Evolutionary conservation across 2,113 vertebrate species (phyloP), one percentile per base, ranked within the genome.

Genomic region (Callionymus lyra): DNA sequence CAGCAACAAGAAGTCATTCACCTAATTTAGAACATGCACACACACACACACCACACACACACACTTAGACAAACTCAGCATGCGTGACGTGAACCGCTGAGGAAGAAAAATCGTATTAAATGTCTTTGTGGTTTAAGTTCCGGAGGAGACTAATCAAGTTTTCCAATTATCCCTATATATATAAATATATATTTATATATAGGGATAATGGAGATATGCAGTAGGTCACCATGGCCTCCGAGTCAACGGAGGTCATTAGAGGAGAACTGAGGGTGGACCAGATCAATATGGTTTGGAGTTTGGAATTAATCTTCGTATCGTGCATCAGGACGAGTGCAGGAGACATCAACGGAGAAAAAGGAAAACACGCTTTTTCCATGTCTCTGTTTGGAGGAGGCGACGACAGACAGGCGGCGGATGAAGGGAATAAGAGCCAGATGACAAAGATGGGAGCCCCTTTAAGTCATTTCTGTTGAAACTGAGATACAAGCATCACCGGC

Each of bases 1-100:
- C 38, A 49, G 63, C 57, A 72, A 76, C 77, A 79, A 74, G 47
- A 72, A 74, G 74, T 70, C 71, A 79, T 79, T 79, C 76, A 76
- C 65, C 70, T 77, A 77, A 72, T 64, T 72, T 70, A 70, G 50
- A 51, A 59, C 61, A 63, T 43, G 32, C 56, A 59, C 42, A 40
- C 37, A 42, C 31, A 10, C 42, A 31, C 35, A 50, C 17, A 37
- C 18, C 27, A 19, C 38, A 39, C 45, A 50, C 41, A 31, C 35
- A 50, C 12, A 47, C 32, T 33, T 37, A 21, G 34, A 56, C 44
- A 46, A 19, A 15, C 50, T 47, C 18, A 44, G 35, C 12, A 31
- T 50, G 19, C 10, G 42, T 11, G 39, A n/a, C 9, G 31, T 49
- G 13, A 38, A 40, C 16, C 50, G 32, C 27, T 34, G 47, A 13